phyloP scores from a whole-genome alignment of 2,113 vertebrate species.

The Cavia aperea region DNA sequence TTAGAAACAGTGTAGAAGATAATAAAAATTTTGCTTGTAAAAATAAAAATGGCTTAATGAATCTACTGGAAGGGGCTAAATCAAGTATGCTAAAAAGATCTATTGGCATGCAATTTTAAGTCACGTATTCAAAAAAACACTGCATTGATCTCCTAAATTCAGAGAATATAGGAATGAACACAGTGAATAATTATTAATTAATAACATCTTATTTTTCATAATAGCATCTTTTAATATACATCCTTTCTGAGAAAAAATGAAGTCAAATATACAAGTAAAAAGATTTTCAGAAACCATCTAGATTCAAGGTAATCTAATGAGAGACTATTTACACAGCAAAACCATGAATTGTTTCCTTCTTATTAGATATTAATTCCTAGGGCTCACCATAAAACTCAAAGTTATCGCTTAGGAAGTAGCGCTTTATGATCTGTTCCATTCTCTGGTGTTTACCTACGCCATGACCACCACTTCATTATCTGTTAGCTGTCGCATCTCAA shows the following conservation, averaged over 20 bases:
- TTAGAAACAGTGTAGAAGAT: conserved; percentile 1
- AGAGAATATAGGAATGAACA: background rate
- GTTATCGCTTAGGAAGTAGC: background rate
- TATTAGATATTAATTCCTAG: rapidly evolving
- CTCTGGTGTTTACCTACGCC: background rate
- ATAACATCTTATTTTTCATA: background rate
- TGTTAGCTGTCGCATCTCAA: background rate
- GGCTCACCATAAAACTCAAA: background rate
- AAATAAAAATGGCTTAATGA: conserved; percentile 25
- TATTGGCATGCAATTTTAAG: background rate
- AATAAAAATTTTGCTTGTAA: conserved; percentile 5
- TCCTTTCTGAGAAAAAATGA: background rate
- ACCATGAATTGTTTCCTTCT: background rate
- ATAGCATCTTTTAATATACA: background rate
- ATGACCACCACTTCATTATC: background rate
- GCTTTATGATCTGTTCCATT: background rate
- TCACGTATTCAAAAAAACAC: background rate
- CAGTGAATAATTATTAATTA: background rate
- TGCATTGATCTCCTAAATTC: conserved; percentile 20
- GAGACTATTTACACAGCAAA: rapidly evolving
- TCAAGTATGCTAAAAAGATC: background rate
- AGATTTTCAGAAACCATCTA: background rate
- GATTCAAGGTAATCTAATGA: background rate
- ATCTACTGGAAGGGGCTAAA: background rate
- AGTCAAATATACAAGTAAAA: background rate